Percentiles rank a stretch among this genome's conserved stretches.
Conservation (phyloP, 2,113 vertebrate genomes). For the Pelvicachromis taeniatus region DNA sequence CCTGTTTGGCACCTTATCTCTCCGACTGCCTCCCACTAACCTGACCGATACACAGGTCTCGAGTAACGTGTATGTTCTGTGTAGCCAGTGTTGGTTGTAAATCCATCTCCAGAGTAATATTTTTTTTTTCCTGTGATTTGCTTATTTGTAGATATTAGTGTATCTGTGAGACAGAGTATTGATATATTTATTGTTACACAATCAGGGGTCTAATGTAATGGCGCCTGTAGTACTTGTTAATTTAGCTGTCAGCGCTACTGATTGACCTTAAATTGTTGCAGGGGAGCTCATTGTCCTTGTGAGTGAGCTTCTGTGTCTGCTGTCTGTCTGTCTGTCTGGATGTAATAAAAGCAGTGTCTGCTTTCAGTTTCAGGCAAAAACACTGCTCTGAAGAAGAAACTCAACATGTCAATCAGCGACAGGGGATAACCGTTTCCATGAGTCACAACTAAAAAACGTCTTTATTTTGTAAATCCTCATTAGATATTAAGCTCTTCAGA, state of each 20-base stretch:
- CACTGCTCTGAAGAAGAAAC: background rate
- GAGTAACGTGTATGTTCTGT: background rate
- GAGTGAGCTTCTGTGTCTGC: background rate
- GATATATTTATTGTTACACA: constrained; percentile 1
- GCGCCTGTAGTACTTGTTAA: constrained; percentile 48
- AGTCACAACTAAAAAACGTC: background rate
- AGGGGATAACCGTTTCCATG: background rate
- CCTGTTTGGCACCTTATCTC: constrained; percentile 90
- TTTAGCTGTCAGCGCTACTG: constrained; percentile 51
- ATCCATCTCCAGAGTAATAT: background rate
- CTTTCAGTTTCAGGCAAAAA: constrained; percentile 2
- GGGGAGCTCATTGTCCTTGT: constrained; percentile 12
- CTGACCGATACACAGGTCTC: constrained; percentile 41
- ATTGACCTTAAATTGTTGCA: constrained; percentile 41
- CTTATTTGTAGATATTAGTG: constrained; percentile 41
- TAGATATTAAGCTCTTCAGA: background rate
- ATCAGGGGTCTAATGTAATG: constrained; percentile 17
- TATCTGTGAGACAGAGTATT: background rate
- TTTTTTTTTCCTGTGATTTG: constrained; percentile 14
- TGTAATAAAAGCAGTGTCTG: background rate
- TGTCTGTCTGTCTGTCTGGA: background rate
- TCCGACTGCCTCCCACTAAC: constrained; percentile 47
- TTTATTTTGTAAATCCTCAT: background rate
- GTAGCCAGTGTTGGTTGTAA: background rate
- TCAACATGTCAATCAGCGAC: constrained; percentile 5